Evolutionary conservation across 2,888 invertebrate genomes (phyloP).

Genomic region (Strigamia transsilvanica): DNA sequence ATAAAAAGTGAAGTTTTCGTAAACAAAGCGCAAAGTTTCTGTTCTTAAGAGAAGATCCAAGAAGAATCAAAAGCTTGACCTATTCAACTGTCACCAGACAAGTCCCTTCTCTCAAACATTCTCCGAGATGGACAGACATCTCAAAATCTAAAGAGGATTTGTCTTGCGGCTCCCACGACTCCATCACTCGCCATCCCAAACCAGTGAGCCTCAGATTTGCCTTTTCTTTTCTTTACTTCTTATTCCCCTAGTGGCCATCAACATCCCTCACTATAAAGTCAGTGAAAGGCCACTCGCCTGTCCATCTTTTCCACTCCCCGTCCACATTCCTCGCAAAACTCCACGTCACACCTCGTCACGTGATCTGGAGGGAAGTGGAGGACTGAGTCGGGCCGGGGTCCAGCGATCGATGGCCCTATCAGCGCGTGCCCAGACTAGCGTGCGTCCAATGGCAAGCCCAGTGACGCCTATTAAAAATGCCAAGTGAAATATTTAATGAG

Average conservation of each 20-base stretch:
- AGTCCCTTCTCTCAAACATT: slow-evolving; percentile 14
- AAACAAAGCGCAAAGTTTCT: neutral
- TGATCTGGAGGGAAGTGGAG: slow-evolving; percentile 14
- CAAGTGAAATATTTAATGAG: slow-evolving; percentile 52
- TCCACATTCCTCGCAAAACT: slow-evolving; percentile 18
- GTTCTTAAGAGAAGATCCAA: neutral
- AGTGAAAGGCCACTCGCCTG: slow-evolving; percentile 7
- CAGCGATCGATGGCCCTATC: slow-evolving; percentile 53
- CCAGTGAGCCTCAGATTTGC: slow-evolving; percentile 16
- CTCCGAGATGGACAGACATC: slow-evolving; percentile 36
- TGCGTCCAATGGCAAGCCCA: slow-evolving; percentile 50
- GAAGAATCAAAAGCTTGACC: slow-evolving; percentile 4
- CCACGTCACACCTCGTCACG: slow-evolving; percentile 28
- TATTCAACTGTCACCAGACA: slow-evolving; percentile 14
- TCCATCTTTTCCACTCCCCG: neutral
- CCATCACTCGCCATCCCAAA: slow-evolving; percentile 31
- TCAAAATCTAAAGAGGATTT: slow-evolving; percentile 44
- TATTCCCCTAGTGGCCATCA: neutral
- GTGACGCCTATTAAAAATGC: slow-evolving; percentile 52
- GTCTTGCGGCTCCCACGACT: slow-evolving; percentile 42
- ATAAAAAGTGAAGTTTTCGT: neutral
- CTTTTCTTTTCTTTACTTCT: neutral
- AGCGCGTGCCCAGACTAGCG: slow-evolving; percentile 50
- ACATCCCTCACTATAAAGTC: neutral
- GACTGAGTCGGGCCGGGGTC: slow-evolving; percentile 48